These are phyloP conservation scores for Cyrtonyx montezumae DNA, from an alignment of 2,113 vertebrate genomes.

Conservation along the genomic window DNA sequence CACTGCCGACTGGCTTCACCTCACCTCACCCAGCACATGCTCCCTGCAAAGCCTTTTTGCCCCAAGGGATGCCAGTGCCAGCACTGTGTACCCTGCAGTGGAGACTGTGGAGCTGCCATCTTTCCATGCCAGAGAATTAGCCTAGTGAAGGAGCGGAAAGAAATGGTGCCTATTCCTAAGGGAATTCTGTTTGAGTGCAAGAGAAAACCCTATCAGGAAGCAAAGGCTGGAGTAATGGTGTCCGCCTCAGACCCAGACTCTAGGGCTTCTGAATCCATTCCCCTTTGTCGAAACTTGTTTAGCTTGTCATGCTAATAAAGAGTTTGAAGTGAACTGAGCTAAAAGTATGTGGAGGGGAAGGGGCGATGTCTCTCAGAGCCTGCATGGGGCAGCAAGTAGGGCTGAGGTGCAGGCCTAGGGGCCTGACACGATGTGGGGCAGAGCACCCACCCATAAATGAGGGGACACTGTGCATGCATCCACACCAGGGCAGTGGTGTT, in stretches of 20 bases:
- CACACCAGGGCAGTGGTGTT: fast-evolving
- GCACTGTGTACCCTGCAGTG: not conserved
- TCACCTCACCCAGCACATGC: not conserved
- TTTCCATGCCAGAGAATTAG: not conserved
- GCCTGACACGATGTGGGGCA: not conserved
- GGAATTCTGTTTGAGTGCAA: not conserved
- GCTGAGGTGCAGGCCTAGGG: not conserved
- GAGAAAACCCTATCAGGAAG: not conserved
- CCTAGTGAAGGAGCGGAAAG: not conserved
- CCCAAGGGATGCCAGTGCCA: not conserved
- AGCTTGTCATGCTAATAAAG: constrained; percentile 57
- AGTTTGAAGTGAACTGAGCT: constrained; percentile 6
- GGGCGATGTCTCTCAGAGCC: not conserved
- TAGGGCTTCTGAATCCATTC: constrained; percentile 4
- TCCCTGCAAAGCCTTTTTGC: not conserved
- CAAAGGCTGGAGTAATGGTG: not conserved
- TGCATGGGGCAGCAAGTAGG: fast-evolving
- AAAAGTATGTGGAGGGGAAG: constrained; percentile 4
- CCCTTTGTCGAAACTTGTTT: constrained; percentile 52
- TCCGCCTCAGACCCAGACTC: not conserved
- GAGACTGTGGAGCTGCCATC: not conserved
- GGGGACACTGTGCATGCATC: not conserved
- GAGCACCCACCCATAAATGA: fast-evolving
- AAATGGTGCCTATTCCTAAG: not conserved
- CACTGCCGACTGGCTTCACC: not conserved